Conservation (phyloP, 2,797 vertebrate species). For the Echeneis naucrates region DNA sequence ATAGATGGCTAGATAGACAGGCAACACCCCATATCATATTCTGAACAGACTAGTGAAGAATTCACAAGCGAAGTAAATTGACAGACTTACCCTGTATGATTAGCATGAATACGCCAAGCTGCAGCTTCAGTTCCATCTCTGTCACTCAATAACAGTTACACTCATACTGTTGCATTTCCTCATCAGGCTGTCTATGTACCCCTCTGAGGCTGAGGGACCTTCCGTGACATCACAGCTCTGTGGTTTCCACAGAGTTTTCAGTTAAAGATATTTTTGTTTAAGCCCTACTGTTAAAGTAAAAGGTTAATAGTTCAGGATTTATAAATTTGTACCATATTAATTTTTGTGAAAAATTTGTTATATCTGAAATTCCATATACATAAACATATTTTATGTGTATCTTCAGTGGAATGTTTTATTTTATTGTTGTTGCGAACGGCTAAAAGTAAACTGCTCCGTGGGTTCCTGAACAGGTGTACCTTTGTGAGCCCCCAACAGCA, state of each 20-base stretch:
- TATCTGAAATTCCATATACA: no score
- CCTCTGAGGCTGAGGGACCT: constrained; percentile 55
- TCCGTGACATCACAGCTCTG: constrained; percentile 83
- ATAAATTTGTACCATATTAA: no score
- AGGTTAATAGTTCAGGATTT: constrained; percentile 5
- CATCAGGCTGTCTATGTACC: constrained; percentile 55
- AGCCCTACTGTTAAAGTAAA: constrained; percentile 25
- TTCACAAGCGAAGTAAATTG: background rate
- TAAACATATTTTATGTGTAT: no score
- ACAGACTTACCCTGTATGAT: constrained; percentile 76
- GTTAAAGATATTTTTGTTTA: constrained; percentile 55
- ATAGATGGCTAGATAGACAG: no score
- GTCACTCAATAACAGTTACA: constrained; percentile 25
- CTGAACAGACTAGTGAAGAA: background rate
- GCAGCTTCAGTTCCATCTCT: constrained; percentile 71
- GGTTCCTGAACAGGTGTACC: no score
- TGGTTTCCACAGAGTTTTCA: constrained; percentile 72
- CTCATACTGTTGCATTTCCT: constrained; percentile 74
- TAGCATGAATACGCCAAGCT: constrained; percentile 63
- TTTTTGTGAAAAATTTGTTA: no score
- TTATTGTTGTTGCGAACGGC: no score
- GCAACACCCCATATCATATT: no score
- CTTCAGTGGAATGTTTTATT: no score
- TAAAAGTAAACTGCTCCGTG: no score
- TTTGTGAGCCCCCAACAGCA: no score